A percentile compares a stretch with the other conserved stretches of the same genome.
These are phyloP conservation scores for Paracanthobrama guichenoti DNA, from an alignment of 2,113 vertebrate species.

Conservation along the genomic window DNA sequence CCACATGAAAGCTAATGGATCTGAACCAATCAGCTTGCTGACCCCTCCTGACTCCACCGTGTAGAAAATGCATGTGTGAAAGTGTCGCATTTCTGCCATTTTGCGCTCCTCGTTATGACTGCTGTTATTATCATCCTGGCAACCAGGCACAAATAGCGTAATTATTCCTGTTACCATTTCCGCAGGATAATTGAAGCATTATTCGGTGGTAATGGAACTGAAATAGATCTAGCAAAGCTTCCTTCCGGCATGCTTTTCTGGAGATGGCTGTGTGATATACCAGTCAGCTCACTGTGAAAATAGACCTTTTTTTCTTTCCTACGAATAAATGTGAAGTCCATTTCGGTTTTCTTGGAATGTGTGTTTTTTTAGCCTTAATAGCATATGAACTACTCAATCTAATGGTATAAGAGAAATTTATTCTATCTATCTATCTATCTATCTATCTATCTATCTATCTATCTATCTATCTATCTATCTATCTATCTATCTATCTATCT, in stretches of 20 bases:
- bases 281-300: slow-evolving; percentile 4
- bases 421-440: no score
- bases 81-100: background rate
- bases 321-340: background rate
- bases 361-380: background rate
- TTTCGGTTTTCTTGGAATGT: background rate
- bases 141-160: slow-evolving; percentile 43
- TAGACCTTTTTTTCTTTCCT: background rate
- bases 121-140: slow-evolving; percentile 37
- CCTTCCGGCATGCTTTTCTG: background rate
- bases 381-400: background rate
- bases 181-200: slow-evolving; percentile 38
- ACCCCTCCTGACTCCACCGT: background rate
- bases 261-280: background rate
- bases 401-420: no score
- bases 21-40: background rate
- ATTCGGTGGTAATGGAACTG: slow-evolving; percentile 31
- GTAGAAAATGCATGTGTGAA: background rate
- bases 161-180: slow-evolving; percentile 41
- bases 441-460: no score
- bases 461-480: no score
- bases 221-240: slow-evolving; percentile 25
- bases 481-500: no score
- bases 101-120: slow-evolving; percentile 33
- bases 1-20: slow-evolving; percentile 13